A percentile compares a stretch with the other conserved stretches of the same genome.
phyloP scores from a whole-genome alignment of 2,113 vertebrate species.

The Cavia porcellus region DNA sequence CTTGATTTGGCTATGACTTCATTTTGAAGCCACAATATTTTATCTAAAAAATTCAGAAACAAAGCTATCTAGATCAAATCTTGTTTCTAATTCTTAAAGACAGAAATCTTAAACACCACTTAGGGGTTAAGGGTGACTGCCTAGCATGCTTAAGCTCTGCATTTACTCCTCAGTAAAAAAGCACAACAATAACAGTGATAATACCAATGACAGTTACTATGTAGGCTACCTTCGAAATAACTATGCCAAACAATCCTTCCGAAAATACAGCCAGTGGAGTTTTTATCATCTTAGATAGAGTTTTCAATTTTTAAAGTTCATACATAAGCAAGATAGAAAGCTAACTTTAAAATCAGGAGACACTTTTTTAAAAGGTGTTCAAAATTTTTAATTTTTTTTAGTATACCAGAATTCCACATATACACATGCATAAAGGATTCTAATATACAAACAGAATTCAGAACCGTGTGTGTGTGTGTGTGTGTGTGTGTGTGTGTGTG shows the following conservation, averaged over 20 bases:
- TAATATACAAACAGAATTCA: not conserved
- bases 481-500: not conserved
- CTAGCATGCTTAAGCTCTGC: not conserved
- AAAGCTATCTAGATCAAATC: not conserved
- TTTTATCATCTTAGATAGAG: not conserved
- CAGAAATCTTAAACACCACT: not conserved
- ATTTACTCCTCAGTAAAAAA: not conserved
- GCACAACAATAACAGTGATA: not conserved
- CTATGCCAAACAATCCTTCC: not conserved
- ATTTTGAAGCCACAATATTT: not conserved
- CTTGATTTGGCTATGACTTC: not conserved
- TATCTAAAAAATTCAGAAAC: not conserved
- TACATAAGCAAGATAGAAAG: not conserved
- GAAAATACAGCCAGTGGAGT: not conserved
- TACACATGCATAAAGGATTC: not conserved
- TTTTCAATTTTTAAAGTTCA: conserved; percentile 6
- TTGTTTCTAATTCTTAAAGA: not conserved
- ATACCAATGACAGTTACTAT: not conserved
- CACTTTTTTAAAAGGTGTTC: not conserved
- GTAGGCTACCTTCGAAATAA: not conserved
- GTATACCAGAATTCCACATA: not conserved
- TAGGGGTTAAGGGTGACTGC: not conserved
- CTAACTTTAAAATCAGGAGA: not conserved
- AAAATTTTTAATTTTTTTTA: not conserved
- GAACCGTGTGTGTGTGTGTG: not conserved